phyloP scores from a whole-genome alignment of 2,888 invertebrate species.

The Tenthredo amoena region DNA sequence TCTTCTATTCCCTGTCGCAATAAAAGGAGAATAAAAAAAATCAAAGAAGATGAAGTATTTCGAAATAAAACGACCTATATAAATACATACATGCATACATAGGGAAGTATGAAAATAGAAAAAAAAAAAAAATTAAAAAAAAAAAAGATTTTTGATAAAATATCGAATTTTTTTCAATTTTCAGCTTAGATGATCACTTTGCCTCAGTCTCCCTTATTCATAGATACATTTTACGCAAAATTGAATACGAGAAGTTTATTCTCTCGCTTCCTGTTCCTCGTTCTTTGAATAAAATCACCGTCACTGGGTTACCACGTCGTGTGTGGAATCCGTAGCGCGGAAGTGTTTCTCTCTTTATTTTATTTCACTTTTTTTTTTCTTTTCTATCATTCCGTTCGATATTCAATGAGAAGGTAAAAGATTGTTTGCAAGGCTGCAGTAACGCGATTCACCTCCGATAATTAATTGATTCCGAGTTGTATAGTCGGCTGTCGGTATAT shows the following conservation, averaged over 20 bases:
- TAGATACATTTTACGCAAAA: neutral
- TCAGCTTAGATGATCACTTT: too few relatives aligned
- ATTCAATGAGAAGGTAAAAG: neutral
- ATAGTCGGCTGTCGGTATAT: neutral
- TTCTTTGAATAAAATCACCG: conserved; percentile 16
- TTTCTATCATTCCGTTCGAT: neutral
- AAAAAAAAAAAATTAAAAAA: neutral
- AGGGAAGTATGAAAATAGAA: too few relatives aligned
- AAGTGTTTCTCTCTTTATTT: neutral
- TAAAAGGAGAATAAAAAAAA: neutral
- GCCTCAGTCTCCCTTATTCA: too few relatives aligned
- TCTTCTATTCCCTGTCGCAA: neutral
- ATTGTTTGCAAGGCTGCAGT: neutral
- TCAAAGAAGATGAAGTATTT: too few relatives aligned
- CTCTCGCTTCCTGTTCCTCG: neutral
- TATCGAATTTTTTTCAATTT: too few relatives aligned
- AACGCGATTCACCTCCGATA: neutral
- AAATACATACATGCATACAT: too few relatives aligned
- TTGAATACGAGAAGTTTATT: neutral
- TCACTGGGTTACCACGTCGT: neutral
- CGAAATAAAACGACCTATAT: too few relatives aligned
- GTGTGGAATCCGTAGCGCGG: neutral
- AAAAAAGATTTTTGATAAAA: neutral
- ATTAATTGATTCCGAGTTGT: neutral
- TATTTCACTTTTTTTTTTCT: neutral